Conservation (phyloP, 30 jellyfish, hydroid and myxozoan genomes). For the Pseudorhiza aurosa region DNA sequence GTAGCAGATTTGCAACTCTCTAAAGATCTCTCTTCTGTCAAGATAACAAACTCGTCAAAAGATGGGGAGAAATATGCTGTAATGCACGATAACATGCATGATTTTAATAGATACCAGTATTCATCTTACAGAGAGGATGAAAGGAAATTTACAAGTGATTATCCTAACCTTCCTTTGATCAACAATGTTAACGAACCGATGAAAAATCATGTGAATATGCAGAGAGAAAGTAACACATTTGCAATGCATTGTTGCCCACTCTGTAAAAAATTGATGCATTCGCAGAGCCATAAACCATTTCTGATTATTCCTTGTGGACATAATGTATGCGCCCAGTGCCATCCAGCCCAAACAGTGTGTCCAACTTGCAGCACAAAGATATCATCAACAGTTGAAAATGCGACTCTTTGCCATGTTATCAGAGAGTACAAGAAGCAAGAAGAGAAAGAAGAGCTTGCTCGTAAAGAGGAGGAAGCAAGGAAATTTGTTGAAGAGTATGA, state of each 20-base stretch:
- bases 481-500: slow-evolving; percentile 68
- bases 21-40: slow-evolving; percentile 23
- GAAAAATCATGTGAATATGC: not conserved
- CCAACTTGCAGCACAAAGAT: slow-evolving; percentile 52
- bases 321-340: slow-evolving; percentile 54
- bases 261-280: slow-evolving; percentile 53
- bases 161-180: not conserved
- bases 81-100: not conserved
- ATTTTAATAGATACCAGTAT: not conserved
- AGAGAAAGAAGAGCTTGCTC: slow-evolving; percentile 49
- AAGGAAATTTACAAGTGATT: not conserved
- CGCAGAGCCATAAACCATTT: slow-evolving; percentile 18
- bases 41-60: not conserved
- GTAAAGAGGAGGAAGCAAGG: slow-evolving; percentile 45
- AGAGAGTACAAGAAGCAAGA: slow-evolving; percentile 33
- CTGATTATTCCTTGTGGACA: slow-evolving; percentile 78
- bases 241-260: slow-evolving; percentile 73
- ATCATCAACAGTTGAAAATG: slow-evolving; percentile 44
- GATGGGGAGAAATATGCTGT: not conserved
- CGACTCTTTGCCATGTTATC: slow-evolving; percentile 52
- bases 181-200: not conserved
- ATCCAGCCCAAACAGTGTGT: slow-evolving; percentile 17
- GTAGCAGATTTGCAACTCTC: not conserved
- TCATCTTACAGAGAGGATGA: not conserved
- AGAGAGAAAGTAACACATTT: not conserved